Evolutionary conservation across 2,797 vertebrate genomes (phyloP), one percentile per base, ranked within the genome.

Genomic region (Helarctos malayanus): DNA sequence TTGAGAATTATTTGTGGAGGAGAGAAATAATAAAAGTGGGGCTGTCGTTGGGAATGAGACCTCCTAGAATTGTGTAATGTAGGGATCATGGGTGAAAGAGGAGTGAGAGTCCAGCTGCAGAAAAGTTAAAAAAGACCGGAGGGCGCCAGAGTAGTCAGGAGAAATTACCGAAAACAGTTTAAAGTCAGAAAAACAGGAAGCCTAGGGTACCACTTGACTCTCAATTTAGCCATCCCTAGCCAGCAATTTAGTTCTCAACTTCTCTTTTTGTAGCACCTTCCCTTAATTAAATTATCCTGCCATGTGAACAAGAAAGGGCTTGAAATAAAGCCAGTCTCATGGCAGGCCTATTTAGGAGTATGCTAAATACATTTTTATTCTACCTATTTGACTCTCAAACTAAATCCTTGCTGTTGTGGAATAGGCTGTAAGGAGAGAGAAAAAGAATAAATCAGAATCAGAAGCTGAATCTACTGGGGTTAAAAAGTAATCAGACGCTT

Each of bases 101-200:
- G n/a, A 79, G 3, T 59, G 54, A 81, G 14, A 80, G 45, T 41
- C 47, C 35, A 81, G 7, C 35, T 45, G 32, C 75, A 29, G 41
- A 85, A 65, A 52, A n/a, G 14, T 80, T 86, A 13, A 54, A 25
- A 87, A 94, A 80, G 78, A 81, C 9, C 29, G 13, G 29, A 75
- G 65, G 56, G 91, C 47, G 63, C 57, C 54, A 27, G n/a, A 38
- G 38, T 59, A 71, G 71, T 93, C 89, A 95, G 65, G 41, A 57
- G 94, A 81, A 94, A 91, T 94, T 56, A 94, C 68, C 68, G 19
- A 35, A 89, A 81, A 84, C 52, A 73, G 29, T 91, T 86, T 69
- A 38, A 94, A 97, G 83, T 93, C 83, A 87, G 96, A 95, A 97
- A 96, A 96, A 95, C 97, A 97, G 96, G 97, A 97, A 98, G 90